Conservation (phyloP, 1,140 invertebrate genomes). For the Leptinotarsa lineolata region DNA sequence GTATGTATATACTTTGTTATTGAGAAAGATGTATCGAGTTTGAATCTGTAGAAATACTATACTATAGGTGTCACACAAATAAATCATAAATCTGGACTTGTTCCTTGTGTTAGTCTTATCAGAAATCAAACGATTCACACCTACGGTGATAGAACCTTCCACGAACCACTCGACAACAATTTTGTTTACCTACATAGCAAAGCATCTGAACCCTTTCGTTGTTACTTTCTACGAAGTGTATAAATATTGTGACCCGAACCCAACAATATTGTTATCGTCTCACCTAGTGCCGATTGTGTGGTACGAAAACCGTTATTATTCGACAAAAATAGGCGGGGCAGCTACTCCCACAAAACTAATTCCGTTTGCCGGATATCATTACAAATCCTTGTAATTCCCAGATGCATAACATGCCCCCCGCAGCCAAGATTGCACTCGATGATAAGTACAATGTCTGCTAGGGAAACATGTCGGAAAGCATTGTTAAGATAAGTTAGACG, state of each 20-base stretch:
- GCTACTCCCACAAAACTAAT: background rate
- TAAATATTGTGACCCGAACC: background rate
- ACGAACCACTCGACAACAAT: too few relatives aligned
- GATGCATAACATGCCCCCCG: background rate
- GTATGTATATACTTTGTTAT: too few relatives aligned
- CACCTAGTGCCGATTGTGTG: background rate
- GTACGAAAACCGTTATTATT: background rate
- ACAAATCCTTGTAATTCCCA: slow-evolving; percentile 3
- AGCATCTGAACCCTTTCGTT: background rate
- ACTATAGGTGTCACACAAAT: too few relatives aligned
- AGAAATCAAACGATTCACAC: too few relatives aligned
- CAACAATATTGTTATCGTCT: background rate
- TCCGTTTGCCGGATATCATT: background rate
- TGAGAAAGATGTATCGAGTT: too few relatives aligned
- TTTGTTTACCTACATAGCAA: background rate
- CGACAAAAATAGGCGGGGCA: background rate
- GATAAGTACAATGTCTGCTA: background rate
- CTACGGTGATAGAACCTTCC: too few relatives aligned
- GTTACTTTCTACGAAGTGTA: background rate
- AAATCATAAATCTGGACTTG: too few relatives aligned
- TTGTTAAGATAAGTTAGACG: slow-evolving; percentile 16
- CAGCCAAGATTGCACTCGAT: slow-evolving; percentile 1
- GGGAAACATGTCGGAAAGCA: background rate
- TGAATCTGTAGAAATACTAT: too few relatives aligned
- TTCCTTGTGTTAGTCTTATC: too few relatives aligned